phyloP scores from a whole-genome alignment of 2,113 vertebrate species.

The Perca fluviatilis region DNA sequence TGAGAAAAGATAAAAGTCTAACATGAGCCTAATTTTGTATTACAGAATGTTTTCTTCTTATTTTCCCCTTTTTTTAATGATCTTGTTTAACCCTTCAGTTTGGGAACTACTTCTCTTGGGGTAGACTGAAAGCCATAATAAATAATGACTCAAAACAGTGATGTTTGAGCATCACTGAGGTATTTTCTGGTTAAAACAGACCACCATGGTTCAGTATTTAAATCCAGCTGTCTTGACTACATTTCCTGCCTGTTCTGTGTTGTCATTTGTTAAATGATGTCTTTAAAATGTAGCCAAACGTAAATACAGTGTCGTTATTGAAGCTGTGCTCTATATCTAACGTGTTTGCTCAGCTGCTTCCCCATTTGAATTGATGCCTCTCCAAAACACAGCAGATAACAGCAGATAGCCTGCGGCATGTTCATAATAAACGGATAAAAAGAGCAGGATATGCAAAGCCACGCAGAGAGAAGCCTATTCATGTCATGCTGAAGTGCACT shows the following conservation, averaged over 20 bases:
- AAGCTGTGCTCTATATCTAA: not conserved
- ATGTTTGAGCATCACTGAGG: not conserved
- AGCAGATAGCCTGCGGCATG: slow-evolving; percentile 40
- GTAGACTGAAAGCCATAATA: not conserved
- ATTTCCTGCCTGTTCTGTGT: not conserved
- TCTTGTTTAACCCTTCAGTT: not conserved
- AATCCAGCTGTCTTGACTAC: not conserved
- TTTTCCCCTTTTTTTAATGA: not conserved
- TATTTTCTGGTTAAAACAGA: not conserved
- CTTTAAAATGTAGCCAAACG: not conserved
- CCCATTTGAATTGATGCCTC: slow-evolving; percentile 2
- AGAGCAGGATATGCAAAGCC: slow-evolving; percentile 62
- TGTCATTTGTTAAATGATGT: not conserved
- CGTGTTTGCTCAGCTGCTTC: slow-evolving; percentile 14
- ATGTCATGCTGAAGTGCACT: slow-evolving; percentile 50
- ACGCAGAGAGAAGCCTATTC: slow-evolving; percentile 46
- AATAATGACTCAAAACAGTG: not conserved
- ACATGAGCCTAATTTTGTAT: not conserved
- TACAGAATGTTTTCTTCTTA: no score
- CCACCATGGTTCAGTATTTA: not conserved
- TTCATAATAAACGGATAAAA: slow-evolving; percentile 42
- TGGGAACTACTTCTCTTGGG: not conserved
- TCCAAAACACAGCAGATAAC: slow-evolving; percentile 35
- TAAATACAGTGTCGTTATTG: not conserved
- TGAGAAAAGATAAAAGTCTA: no score